Conservation (phyloP, 1,140 invertebrate genomes). For the Battus philenor region DNA sequence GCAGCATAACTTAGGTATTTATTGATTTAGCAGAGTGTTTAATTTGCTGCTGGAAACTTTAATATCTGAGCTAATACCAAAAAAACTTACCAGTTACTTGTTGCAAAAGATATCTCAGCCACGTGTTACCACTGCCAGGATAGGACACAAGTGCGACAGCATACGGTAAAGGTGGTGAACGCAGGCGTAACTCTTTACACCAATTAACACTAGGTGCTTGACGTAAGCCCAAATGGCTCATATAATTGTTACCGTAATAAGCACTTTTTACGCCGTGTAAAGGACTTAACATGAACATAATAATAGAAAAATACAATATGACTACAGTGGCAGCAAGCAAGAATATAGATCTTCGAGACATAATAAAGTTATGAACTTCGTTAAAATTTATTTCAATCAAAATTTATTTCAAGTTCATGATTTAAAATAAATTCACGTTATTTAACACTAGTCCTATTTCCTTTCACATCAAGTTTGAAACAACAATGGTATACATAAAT, state of each 20-base stretch:
- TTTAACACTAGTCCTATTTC: not conserved
- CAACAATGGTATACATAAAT: too few relatives aligned
- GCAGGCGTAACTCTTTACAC: conserved; percentile 52
- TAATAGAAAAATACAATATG: conserved; percentile 59
- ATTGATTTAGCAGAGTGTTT: too few relatives aligned
- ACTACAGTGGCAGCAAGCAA: conserved; percentile 44
- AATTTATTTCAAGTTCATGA: not conserved
- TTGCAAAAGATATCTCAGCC: conserved; percentile 86
- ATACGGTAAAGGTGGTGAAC: conserved; percentile 32
- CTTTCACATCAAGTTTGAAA: not conserved
- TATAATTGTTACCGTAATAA: conserved; percentile 42
- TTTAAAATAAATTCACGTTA: not conserved
- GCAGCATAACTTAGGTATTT: too few relatives aligned
- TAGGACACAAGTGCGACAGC: conserved; percentile 82
- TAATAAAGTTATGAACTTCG: conserved; percentile 15
- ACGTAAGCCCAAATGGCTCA: conserved; percentile 37
- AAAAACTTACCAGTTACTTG: conserved; percentile 82
- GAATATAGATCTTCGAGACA: conserved; percentile 56
- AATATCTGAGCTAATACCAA: not conserved
- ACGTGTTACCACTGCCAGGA: conserved; percentile 88
- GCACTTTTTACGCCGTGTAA: conserved; percentile 35
- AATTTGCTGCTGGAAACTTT: too few relatives aligned
- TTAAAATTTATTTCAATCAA: not conserved
- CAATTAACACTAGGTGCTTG: conserved; percentile 43
- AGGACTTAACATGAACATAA: conserved; percentile 59